phyloP scores from a whole-genome alignment of 2,797 vertebrate species.

The Fratercula arctica region DNA sequence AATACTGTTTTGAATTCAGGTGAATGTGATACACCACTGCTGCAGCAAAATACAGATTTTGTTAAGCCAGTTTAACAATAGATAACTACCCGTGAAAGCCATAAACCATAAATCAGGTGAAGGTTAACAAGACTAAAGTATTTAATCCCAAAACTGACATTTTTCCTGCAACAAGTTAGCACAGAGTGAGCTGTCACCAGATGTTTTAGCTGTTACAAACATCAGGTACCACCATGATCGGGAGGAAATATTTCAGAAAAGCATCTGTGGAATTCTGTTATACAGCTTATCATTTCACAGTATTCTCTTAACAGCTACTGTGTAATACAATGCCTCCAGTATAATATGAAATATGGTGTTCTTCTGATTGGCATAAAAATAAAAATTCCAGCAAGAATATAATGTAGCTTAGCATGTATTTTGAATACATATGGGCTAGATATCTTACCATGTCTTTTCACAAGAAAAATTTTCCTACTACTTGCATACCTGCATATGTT shows the following conservation, averaged over 20 bases:
- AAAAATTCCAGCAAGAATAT: background rate
- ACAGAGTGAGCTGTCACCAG: background rate
- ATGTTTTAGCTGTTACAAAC: background rate
- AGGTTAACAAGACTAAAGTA: background rate
- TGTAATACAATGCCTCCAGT: background rate
- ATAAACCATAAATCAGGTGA: background rate
- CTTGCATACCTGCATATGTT: background rate
- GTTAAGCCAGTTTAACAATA: background rate
- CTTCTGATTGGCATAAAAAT: background rate
- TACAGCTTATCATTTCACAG: background rate
- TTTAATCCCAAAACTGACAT: background rate
- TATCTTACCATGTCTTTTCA: background rate
- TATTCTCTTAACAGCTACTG: background rate
- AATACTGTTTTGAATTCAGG: background rate
- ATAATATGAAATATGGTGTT: background rate
- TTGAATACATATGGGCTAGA: background rate
- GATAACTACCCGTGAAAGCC: background rate
- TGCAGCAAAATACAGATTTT: background rate
- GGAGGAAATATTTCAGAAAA: background rate
- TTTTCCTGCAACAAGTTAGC: background rate
- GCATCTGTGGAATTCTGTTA: background rate
- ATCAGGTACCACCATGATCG: background rate
- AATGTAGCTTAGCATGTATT: background rate
- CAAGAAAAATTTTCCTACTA: background rate
- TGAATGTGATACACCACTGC: background rate